phyloP scores from a whole-genome alignment of 2,888 invertebrate species.

The Brachyptera putata region DNA sequence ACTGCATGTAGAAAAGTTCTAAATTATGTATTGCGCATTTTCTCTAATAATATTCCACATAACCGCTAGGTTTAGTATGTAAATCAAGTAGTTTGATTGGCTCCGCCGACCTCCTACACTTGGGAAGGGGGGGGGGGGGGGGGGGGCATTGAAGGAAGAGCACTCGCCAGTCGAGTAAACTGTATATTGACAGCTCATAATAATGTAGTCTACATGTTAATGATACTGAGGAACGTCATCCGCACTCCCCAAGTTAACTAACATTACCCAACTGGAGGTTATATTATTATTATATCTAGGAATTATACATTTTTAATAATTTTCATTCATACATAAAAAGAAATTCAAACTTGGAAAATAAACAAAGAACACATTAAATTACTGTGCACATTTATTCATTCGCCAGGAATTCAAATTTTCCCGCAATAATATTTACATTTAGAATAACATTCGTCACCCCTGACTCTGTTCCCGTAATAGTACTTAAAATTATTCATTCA shows the following conservation, averaged over 20 bases:
- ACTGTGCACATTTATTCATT: slow-evolving; percentile 30
- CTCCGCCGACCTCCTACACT: background rate
- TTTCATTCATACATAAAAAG: slow-evolving; percentile 31
- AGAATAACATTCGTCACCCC: slow-evolving; percentile 45
- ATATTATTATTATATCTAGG: slow-evolving; percentile 28
- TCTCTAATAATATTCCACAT: background rate
- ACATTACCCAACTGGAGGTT: slow-evolving; percentile 28
- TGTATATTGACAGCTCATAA: slow-evolving; percentile 22
- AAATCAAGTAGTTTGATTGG: background rate
- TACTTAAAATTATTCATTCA: slow-evolving; percentile 8
- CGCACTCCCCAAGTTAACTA: slow-evolving; percentile 43
- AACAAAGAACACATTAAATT: slow-evolving; percentile 33
- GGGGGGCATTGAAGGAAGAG: slow-evolving; percentile 9
- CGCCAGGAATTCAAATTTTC: slow-evolving; percentile 34
- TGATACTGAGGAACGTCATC: slow-evolving; percentile 46
- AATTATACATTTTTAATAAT: slow-evolving; percentile 31
- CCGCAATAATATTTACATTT: slow-evolving; percentile 56
- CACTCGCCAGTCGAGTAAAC: slow-evolving; percentile 6
- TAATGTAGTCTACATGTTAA: slow-evolving; percentile 22
- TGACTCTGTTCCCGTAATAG: slow-evolving; percentile 11
- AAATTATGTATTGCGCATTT: background rate
- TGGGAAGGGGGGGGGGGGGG: background rate
- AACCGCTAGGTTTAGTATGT: background rate
- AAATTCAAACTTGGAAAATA: slow-evolving; percentile 31
- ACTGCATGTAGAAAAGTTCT: background rate